Evolutionary conservation across 2,888 invertebrate genomes (phyloP).

Genomic region (Himalopsyche anomala): DNA sequence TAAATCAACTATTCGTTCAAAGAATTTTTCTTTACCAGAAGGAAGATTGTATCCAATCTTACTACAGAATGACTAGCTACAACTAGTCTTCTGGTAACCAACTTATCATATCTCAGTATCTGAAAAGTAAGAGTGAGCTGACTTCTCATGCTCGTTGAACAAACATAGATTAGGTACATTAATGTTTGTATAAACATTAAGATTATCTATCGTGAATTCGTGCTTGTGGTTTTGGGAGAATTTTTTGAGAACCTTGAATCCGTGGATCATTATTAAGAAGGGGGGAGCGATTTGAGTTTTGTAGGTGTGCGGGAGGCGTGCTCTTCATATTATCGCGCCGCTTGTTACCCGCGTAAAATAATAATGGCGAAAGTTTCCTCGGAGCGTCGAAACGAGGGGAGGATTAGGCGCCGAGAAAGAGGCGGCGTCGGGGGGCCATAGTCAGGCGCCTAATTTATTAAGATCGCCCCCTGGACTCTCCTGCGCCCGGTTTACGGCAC

Average conservation of each 20-base stretch:
- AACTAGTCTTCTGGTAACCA: no score
- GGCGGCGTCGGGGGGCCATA: slow-evolving; percentile 52
- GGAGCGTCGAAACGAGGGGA: slow-evolving; percentile 55
- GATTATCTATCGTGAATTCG: no score
- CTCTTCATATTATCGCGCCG: slow-evolving; percentile 76
- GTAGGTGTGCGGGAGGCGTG: slow-evolving; percentile 55
- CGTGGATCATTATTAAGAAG: slow-evolving; percentile 36
- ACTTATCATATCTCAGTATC: no score
- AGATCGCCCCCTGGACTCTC: slow-evolving; percentile 70
- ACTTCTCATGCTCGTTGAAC: no score
- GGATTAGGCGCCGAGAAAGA: slow-evolving; percentile 38
- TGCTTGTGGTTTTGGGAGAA: neutral
- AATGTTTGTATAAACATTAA: no score
- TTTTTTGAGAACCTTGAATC: slow-evolving; percentile 5
- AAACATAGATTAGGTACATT: no score
- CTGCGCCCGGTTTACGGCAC: slow-evolving; percentile 60
- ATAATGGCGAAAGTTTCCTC: slow-evolving; percentile 76
- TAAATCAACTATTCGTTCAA: no score
- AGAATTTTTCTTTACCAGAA: no score
- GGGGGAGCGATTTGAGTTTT: slow-evolving; percentile 36
- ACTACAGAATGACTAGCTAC: no score
- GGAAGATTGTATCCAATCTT: no score
- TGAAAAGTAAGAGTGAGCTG: no score
- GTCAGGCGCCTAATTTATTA: slow-evolving; percentile 74
- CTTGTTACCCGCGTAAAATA: slow-evolving; percentile 79